Base-by-base conservation (phyloP, 2,888 invertebrate genomes). In the Trypoxylon attenuatum region DNA sequence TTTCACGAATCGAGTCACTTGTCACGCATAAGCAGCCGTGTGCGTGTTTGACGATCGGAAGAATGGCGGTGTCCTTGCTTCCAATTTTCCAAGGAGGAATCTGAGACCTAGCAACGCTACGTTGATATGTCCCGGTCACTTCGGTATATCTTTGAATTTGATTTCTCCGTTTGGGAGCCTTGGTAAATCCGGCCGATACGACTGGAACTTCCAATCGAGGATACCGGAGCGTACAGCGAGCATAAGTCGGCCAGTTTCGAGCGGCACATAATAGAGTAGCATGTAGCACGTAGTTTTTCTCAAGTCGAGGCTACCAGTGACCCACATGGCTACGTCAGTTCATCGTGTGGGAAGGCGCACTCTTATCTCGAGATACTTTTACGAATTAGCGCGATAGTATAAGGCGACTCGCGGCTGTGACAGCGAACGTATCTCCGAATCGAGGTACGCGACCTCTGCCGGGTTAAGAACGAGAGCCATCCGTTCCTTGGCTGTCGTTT, bases 361-460 rank as follows among this genome's bases (percentile, higher is more conserved):
- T 21, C 49, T 57, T 66, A 66, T 58, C 56, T 46, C 51, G 15
- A 8, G 33, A 58, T 45, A 16, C 19, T 66, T 54, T 66, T 54
- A 54, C 58, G 58, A 58, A 58, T 64, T 50, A 27, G 19, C 47
- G 16, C 38, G 65, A 65, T 62, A 62, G 33, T 27, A 5, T 10
- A 33, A 13, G 33, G 13, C 4, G 33, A 13, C 6, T 4, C 33
- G 13, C 8, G 25, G 16, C 41, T 51, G 16, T 33, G 50, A 46
- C 50, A 51, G 29, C 47, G 25, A 13, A 43, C 47, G 53, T 45
- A 46, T 50, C 27, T 33, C 13, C 33, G 33, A 46, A 49, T 49
- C 49, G 63, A 64, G 60, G 45, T 52, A 27, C 50, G 54, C 61
- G 46, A 58, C 58, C 58, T 63, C 61, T 46, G 54, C 33, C 60